Percentiles rank a stretch among this genome's conserved stretches.
Conservation (phyloP, 2,113 vertebrate genomes). For the Hemiscyllium ocellatum region DNA sequence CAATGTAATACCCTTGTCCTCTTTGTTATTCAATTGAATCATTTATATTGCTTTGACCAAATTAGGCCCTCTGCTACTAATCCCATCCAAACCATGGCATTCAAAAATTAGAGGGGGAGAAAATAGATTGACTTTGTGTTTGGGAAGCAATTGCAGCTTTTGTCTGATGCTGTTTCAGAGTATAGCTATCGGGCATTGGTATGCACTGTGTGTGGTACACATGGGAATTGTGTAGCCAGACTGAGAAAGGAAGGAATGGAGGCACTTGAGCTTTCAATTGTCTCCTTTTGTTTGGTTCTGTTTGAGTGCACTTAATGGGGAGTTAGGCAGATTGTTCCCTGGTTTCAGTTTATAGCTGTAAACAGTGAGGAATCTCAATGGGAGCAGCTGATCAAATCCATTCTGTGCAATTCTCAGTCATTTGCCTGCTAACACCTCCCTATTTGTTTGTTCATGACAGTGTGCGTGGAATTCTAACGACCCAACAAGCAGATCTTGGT, state of each 20-base stretch:
- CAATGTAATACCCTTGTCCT: neutral
- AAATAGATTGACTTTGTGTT: neutral
- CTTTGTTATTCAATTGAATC: neutral
- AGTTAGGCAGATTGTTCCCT: neutral
- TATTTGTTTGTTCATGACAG: neutral
- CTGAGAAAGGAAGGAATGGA: neutral
- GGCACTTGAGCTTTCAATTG: neutral
- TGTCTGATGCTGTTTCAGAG: neutral
- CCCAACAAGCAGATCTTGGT: neutral
- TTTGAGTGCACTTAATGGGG: neutral
- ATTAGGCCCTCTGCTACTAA: neutral
- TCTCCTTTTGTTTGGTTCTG: neutral
- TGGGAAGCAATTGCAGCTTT: slow-evolving; percentile 8
- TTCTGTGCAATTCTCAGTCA: neutral
- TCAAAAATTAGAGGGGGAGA: neutral
- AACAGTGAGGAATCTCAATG: neutral
- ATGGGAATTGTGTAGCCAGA: neutral
- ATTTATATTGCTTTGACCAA: neutral
- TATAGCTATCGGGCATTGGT: neutral
- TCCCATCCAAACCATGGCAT: neutral
- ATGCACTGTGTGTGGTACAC: neutral
- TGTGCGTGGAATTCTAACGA: neutral
- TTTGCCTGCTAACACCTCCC: neutral
- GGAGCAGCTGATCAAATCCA: neutral
- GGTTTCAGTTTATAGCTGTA: neutral